Evolutionary conservation across 2,888 invertebrate genomes (phyloP).

Genomic region (Altica lythri): DNA sequence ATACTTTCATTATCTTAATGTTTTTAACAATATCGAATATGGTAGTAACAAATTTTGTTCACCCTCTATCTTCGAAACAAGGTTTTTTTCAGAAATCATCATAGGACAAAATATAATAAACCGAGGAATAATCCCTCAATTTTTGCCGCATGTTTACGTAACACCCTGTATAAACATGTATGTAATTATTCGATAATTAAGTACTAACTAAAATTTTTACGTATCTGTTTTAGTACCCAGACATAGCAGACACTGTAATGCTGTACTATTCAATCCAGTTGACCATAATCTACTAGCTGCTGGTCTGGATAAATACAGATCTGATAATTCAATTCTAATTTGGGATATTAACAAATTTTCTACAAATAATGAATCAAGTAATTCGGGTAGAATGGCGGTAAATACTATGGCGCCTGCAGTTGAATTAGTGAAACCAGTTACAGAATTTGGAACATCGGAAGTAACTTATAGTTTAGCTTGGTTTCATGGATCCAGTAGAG

Average conservation of each 20-base stretch:
- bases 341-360: constrained; percentile 78
- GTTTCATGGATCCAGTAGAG: constrained; percentile 74
- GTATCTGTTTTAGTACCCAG: constrained; percentile 75
- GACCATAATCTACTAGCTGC: constrained; percentile 83
- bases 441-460: constrained; percentile 83
- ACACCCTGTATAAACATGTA: too few species aligned
- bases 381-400: constrained; percentile 46
- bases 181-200: too few species aligned
- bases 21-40: too few species aligned
- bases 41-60: too few species aligned
- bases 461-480: constrained; percentile 84
- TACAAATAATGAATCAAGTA: constrained; percentile 45
- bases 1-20: too few species aligned
- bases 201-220: too few species aligned
- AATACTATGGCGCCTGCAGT: constrained; percentile 55
- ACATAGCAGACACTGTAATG: constrained; percentile 83
- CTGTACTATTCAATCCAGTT: constrained; percentile 84
- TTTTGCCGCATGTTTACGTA: too few species aligned
- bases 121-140: too few species aligned
- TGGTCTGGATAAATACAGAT: constrained; percentile 87
- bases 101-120: too few species aligned
- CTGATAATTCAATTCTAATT: constrained; percentile 84
- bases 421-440: constrained; percentile 65
- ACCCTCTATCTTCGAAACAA: too few species aligned
- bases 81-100: too few species aligned